phyloP scores from a whole-genome alignment of 2,113 vertebrate genomes.

The Platichthys flesus region DNA sequence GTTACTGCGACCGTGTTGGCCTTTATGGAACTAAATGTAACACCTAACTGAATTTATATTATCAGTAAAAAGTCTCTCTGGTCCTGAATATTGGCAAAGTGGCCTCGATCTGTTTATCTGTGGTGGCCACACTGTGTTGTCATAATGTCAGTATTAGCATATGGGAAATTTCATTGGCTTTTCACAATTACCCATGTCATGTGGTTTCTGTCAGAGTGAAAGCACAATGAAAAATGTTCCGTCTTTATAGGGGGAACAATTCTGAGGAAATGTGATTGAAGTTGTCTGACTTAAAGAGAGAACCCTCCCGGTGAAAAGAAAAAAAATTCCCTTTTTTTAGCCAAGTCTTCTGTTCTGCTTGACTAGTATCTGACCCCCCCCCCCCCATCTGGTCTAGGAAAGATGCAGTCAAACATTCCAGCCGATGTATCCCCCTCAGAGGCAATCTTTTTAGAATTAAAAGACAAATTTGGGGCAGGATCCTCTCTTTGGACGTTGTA shows the following conservation, averaged over 20 bases:
- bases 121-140: constrained; percentile 55
- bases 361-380: constrained; percentile 47
- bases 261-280: constrained; percentile 53
- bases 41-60: constrained; percentile 9
- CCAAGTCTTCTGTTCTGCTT: constrained; percentile 72
- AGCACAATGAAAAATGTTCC: constrained; percentile 58
- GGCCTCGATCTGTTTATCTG: constrained; percentile 22
- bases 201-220: constrained; percentile 68
- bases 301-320: constrained; percentile 64
- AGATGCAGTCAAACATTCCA: constrained; percentile 73
- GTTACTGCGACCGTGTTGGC: not conserved
- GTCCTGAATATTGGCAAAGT: constrained; percentile 10
- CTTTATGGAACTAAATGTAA: constrained; percentile 9
- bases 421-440: constrained; percentile 32
- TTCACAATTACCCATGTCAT: constrained; percentile 59
- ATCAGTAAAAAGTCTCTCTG: not conserved
- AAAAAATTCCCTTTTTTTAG: constrained; percentile 12
- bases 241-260: constrained; percentile 55
- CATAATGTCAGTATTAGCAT: constrained; percentile 58
- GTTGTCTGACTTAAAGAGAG: constrained; percentile 53
- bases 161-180: constrained; percentile 63
- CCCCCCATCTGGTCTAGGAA: constrained; percentile 21
- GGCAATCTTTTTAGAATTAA: constrained; percentile 68
- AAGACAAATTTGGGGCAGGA: constrained; percentile 70
- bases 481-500: constrained; percentile 63